Conservation (phyloP, 1,140 invertebrate species). For the Contarinia nasturtii region DNA sequence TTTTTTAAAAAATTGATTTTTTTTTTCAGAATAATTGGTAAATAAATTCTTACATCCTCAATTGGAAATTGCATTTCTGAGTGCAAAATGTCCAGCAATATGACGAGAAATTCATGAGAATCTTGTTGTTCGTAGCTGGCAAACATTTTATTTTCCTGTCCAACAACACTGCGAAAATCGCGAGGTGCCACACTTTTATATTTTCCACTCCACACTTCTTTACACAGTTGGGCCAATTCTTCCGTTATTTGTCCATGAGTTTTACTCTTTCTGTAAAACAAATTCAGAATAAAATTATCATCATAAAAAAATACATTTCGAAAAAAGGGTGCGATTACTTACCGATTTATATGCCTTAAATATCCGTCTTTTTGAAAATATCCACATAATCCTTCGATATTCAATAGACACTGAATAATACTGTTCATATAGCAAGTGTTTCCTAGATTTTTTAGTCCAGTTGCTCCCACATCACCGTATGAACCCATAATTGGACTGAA, state of each 20-base stretch:
- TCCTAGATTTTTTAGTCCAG: constrained; percentile 73
- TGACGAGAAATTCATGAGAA: constrained; percentile 84
- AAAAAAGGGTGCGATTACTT: not conserved
- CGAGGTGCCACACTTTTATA: constrained; percentile 57
- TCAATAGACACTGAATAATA: constrained; percentile 80
- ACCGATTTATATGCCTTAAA: constrained; percentile 31
- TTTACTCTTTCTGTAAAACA: constrained; percentile 18
- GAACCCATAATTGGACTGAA: constrained; percentile 39
- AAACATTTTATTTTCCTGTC: constrained; percentile 58
- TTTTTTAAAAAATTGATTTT: not conserved
- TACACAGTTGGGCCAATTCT: constrained; percentile 54
- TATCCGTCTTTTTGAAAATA: constrained; percentile 55
- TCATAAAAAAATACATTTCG: not conserved
- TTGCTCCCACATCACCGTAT: constrained; percentile 46
- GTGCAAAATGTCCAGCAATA: constrained; percentile 78
- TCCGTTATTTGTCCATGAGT: constrained; percentile 47
- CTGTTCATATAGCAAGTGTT: constrained; percentile 99
- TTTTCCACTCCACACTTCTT: constrained; percentile 52
- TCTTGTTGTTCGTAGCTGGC: constrained; percentile 78
- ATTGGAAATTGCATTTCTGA: constrained; percentile 46
- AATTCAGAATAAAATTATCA: constrained; percentile 1
- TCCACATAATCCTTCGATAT: constrained; percentile 48
- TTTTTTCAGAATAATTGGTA: not conserved
- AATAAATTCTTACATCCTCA: constrained; percentile 2
- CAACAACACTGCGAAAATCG: constrained; percentile 47